Base-by-base conservation (phyloP, 1,140 invertebrate species). In the Sycophaga agraensis region DNA sequence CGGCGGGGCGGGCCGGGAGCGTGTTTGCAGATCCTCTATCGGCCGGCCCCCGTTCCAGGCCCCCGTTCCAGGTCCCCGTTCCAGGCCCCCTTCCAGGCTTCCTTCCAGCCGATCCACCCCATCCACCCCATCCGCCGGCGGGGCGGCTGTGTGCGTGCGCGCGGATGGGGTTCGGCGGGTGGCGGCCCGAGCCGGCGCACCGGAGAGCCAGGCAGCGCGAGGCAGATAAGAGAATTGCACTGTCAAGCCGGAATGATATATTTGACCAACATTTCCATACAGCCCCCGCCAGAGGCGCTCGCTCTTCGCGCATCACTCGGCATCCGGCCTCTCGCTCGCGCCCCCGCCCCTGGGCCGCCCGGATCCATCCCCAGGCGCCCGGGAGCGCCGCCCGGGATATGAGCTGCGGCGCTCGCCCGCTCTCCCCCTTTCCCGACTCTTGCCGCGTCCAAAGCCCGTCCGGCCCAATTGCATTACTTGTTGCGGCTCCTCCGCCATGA, bases 211-310 rank as follows among this genome's bases (percentile, higher is more conserved):
- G 69, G 72, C 72, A 70, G 74, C 71, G 75, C 74, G 68, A 77
- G 73, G 81, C 79, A 87, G 87, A 90, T 89, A 89, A 89, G 88
- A 89, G 88, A 90, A 90, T 90, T 89, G 88, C 86, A 87, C 88
- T 89, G 88, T 89, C 88, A 89, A 86, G 85, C 85, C 85, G 79
- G 87, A 87, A 89, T 90, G 88, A 89, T 89, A 89, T 90, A 90
- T 90, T 89, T 89, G 87, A 87, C 87, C 87, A 88, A 87, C 86
- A 89, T 89, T 89, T 89, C 86, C 87, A 88, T 88, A 88, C 84
- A 83, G 74, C 77, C 75, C 59, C 75, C 74, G 73, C 73, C 69
- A 76, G 75, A 76, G 75, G 77, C 73, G 74, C 72, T 62, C 35
- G 11, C 45, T 56, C 53, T 74, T 74, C 70, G 70, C 71, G 68